phyloP scores from a whole-genome alignment of 2,113 vertebrate species.

The Cyprichromis sp. region DNA sequence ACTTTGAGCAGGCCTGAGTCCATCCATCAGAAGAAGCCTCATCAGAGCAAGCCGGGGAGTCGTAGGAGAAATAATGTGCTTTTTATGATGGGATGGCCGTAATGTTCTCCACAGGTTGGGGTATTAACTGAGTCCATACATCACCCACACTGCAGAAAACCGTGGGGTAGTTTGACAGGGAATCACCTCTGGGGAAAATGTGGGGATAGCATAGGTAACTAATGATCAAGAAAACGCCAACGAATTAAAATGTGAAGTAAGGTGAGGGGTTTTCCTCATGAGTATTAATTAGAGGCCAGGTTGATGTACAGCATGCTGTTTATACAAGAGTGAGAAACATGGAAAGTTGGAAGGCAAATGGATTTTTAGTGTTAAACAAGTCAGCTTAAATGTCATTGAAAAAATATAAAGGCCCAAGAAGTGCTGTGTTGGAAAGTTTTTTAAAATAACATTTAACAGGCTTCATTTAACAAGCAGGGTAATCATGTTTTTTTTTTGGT shows the following conservation, averaged over 20 bases:
- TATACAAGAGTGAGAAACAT: neutral
- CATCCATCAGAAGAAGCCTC: slow-evolving; percentile 32
- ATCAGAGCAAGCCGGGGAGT: neutral
- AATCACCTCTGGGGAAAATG: neutral
- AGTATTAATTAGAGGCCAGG: slow-evolving; percentile 22
- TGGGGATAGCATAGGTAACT: neutral
- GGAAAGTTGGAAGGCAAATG: neutral
- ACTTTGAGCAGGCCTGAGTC: neutral
- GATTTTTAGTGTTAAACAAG: neutral
- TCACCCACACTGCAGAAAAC: neutral
- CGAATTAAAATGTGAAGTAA: neutral
- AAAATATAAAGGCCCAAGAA: neutral
- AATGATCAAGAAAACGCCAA: neutral
- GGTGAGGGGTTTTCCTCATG: neutral
- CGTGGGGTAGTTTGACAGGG: neutral
- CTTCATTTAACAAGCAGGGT: neutral
- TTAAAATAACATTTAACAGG: neutral
- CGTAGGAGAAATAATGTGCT: slow-evolving; percentile 15
- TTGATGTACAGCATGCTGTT: neutral
- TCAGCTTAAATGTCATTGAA: neutral
- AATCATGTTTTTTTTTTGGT: neutral
- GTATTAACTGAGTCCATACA: slow-evolving; percentile 21
- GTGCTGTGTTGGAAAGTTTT: neutral
- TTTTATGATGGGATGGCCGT: neutral
- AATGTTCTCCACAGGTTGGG: slow-evolving; percentile 2